Evolutionary conservation across 2,797 vertebrate species (phyloP).

Genomic region (Philypnodon macrostomus): DNA sequence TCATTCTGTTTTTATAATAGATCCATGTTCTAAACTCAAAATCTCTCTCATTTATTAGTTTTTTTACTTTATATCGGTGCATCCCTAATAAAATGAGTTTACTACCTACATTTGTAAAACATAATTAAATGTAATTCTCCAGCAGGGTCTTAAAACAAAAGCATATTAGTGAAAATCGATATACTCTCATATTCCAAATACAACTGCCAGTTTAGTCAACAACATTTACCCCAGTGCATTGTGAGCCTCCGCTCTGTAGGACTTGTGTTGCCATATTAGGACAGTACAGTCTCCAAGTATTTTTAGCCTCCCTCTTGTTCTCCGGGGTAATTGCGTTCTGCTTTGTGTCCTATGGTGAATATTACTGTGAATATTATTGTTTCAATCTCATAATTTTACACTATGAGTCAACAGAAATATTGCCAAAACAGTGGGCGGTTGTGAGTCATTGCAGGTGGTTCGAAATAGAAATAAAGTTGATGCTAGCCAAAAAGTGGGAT

Average conservation of each 20-base stretch:
- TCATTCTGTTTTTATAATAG: no score
- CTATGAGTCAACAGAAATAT: conserved; percentile 11
- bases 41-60: no score
- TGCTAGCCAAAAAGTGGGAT: conserved; percentile 15
- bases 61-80: no score
- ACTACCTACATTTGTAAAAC: no score
- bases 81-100: no score
- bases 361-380: conserved; percentile 48
- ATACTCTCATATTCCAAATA: no score
- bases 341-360: conserved; percentile 46
- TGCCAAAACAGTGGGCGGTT: conserved; percentile 26
- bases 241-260: conserved; percentile 28
- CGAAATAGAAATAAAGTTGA: conserved; percentile 14
- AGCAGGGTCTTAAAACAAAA: no score
- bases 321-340: conserved; percentile 63
- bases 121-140: no score
- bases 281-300: conserved; percentile 64
- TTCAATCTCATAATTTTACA: conserved; percentile 37
- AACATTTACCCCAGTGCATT: not conserved
- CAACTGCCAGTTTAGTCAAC: no score
- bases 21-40: no score
- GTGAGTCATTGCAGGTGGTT: conserved; percentile 40
- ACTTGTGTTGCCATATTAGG: conserved; percentile 77
- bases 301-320: conserved; percentile 76
- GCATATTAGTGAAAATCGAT: no score